These are phyloP conservation scores for Tyria jacobaeae DNA, from an alignment of 2,888 invertebrate genomes.

Conservation along the genomic window DNA sequence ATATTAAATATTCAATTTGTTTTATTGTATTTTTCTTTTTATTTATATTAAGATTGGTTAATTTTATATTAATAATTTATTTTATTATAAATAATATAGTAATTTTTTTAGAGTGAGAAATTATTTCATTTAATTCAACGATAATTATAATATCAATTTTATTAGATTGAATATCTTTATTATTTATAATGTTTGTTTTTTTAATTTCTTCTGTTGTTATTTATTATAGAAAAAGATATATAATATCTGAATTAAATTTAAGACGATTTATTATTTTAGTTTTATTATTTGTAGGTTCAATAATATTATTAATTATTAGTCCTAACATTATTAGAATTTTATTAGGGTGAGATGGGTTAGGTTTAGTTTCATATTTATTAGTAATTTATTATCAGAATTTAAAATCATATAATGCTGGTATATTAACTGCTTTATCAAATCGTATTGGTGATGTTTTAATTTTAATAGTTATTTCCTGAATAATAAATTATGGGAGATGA, in stretches of 20 bases:
- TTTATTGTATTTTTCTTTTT: slow-evolving; percentile 82
- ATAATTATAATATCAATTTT: slow-evolving; percentile 84
- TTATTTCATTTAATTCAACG: slow-evolving; percentile 82
- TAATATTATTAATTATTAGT: slow-evolving; percentile 89
- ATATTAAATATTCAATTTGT: slow-evolving; percentile 80
- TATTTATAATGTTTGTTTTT: slow-evolving; percentile 88
- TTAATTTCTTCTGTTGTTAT: slow-evolving; percentile 89
- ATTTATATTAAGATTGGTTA: slow-evolving; percentile 75
- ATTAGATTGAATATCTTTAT: slow-evolving; percentile 88
- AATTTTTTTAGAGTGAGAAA: slow-evolving; percentile 85
- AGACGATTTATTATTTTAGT: slow-evolving; percentile 89
- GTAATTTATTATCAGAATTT: slow-evolving; percentile 90
- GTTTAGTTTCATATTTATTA: slow-evolving; percentile 90
- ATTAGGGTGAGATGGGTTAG: slow-evolving; percentile 91
- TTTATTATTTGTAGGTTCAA: slow-evolving; percentile 89
- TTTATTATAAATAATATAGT: slow-evolving; percentile 77
- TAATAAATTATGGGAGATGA: slow-evolving; percentile 85
- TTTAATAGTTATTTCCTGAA: slow-evolving; percentile 87
- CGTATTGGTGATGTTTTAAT: slow-evolving; percentile 91
- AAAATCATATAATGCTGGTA: slow-evolving; percentile 89
- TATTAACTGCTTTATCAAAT: slow-evolving; percentile 91
- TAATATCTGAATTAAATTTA: slow-evolving; percentile 84
- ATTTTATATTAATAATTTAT: slow-evolving; percentile 74
- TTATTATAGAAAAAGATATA: slow-evolving; percentile 89
- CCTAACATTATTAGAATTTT: slow-evolving; percentile 90